Percentiles rank a stretch among this genome's conserved stretches.
These are phyloP conservation scores for Hemiscyllium ocellatum DNA, from an alignment of 2,113 vertebrate genomes.

Conservation along the genomic window DNA sequence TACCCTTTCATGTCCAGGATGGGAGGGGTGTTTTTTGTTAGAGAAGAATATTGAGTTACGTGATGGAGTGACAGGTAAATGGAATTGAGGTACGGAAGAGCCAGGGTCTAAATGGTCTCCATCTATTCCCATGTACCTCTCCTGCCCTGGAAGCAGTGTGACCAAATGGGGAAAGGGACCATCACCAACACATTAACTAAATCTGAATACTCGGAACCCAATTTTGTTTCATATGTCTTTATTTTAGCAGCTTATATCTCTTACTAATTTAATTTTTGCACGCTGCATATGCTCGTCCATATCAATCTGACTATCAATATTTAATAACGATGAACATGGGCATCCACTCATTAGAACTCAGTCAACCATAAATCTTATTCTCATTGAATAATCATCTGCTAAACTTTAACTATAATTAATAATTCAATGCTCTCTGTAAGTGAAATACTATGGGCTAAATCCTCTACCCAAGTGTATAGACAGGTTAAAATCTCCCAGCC, in stretches of 20 bases:
- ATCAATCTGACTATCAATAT: conserved; percentile 12
- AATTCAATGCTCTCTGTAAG: conserved; percentile 10
- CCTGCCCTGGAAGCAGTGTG: no score
- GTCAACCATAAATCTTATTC: conserved; percentile 26
- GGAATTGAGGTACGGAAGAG: background rate
- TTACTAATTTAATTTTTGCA: background rate
- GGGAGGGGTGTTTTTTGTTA: background rate
- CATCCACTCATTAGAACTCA: conserved; percentile 9
- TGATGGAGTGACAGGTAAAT: background rate
- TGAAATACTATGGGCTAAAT: conserved; percentile 23
- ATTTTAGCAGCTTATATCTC: background rate
- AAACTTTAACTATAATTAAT: conserved; percentile 3
- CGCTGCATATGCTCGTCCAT: background rate
- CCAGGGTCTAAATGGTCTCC: background rate
- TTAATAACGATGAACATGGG: conserved; percentile 14
- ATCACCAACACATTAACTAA: background rate
- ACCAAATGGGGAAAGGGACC: background rate
- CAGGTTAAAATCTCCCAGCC: background rate
- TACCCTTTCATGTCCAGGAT: background rate
- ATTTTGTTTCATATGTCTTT: conserved; percentile 9
- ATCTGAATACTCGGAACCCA: background rate
- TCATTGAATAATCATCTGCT: conserved; percentile 28
- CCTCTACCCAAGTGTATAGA: background rate
- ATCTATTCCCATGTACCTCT: background rate
- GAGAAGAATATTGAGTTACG: background rate